A percentile compares a stretch with the other conserved stretches of the same genome.
These are phyloP conservation scores for Diaphora mendica DNA, from an alignment of 2,888 invertebrate species.

Conservation along the genomic window DNA sequence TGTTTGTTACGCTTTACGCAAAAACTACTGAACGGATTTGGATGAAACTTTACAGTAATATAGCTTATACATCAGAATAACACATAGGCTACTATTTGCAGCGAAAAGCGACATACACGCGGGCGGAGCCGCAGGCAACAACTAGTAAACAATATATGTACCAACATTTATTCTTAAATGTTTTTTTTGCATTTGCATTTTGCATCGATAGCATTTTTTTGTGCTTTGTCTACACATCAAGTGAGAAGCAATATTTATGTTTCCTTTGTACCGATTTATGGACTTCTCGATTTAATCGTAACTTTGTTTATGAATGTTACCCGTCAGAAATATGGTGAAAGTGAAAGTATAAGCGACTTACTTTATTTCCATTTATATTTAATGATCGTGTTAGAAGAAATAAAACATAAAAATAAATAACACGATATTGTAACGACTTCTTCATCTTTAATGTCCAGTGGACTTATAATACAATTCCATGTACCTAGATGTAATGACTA, in stretches of 20 bases:
- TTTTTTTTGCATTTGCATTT: too few species aligned
- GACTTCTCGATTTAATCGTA: constrained; percentile 5
- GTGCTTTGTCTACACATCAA: constrained; percentile 12
- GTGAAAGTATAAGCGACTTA: constrained; percentile 8
- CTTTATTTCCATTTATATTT: background rate
- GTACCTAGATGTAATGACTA: background rate
- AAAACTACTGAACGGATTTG: too few species aligned
- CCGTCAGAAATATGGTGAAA: constrained; percentile 18
- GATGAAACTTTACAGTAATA: too few species aligned
- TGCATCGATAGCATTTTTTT: too few species aligned
- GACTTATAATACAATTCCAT: background rate
- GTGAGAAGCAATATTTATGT: constrained; percentile 7
- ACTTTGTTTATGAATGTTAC: constrained; percentile 13
- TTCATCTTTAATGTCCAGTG: background rate
- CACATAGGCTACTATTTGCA: too few species aligned
- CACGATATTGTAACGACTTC: background rate
- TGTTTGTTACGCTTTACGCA: too few species aligned
- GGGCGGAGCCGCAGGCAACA: too few species aligned
- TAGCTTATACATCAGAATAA: too few species aligned
- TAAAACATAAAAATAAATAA: background rate
- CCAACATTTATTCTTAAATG: too few species aligned
- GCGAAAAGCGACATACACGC: too few species aligned
- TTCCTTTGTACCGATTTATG: constrained; percentile 22
- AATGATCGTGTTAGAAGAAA: background rate
- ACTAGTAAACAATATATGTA: too few species aligned